Evolutionary conservation across 2,888 invertebrate species (phyloP), one percentile per base, ranked within the genome.

Genomic region (Chrysomela aeneicollis): DNA sequence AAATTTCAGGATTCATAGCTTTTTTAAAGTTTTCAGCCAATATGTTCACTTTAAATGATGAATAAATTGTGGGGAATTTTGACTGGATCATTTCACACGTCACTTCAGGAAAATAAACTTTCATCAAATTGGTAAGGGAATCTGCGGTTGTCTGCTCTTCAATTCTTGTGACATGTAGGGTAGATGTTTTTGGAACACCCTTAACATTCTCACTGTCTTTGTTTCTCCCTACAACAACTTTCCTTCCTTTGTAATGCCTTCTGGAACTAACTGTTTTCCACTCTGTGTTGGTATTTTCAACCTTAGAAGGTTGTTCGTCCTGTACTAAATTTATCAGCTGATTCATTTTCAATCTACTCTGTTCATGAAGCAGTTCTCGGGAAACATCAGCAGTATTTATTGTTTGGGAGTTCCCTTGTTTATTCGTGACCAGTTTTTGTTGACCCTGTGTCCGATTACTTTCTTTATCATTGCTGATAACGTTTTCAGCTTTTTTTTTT

Each of bases 401-500:
- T 52, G 26, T 30, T 52, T 52, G 52, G 52, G 52, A 52, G n/a
- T 52, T 52, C 30, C 30, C 52, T 52, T 17, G 26, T 21, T 51
- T 51, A 51, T 51, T 51, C 21, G 51, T 21, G 51, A 21, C 21
- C 18, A 50, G 50, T 50, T 50, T 50, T 50, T 50, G 19, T 50
- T 50, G 50, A 9, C 50, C 35, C 35, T 9, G 2, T 19, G 19
- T 26, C 52, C 26, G 52, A 52, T 26, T 26, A n/a, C 52, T 52
- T 52, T 52, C 52, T 52, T 52, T 26, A 52, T 22, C 26, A 26
- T 52, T 26, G 26, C 52, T 52, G 52, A 52, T 9, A 52, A 26
- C 30, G 52, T 52, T 52, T n/a, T 52, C 52, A 52, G n/a, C 52
- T 52, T 52, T 52, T 52, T n/a, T n/a, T 52, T 52, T 26, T 52